Conservation (phyloP, 1,140 invertebrate genomes). For the Heliconius hewitsoni region DNA sequence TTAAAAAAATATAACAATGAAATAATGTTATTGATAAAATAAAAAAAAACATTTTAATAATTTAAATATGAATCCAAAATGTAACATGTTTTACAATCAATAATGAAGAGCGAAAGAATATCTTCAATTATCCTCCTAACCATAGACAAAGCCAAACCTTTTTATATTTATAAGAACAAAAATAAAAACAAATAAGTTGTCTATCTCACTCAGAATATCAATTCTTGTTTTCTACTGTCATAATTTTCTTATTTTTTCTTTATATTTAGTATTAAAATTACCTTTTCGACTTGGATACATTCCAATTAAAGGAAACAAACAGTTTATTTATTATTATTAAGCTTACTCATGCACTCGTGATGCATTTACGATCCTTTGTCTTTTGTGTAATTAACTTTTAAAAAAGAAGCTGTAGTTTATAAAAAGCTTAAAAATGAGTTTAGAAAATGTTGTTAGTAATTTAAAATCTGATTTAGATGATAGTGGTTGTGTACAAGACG, state of each 20-base stretch:
- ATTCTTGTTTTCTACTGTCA: conserved; percentile 35
- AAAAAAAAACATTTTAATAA: too few species aligned
- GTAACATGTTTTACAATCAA: neutral
- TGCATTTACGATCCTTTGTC: conserved; percentile 54
- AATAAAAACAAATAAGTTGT: conserved; percentile 19
- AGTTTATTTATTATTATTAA: conserved; percentile 33
- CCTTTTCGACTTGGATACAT: conserved; percentile 49
- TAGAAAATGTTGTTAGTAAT: conserved; percentile 47
- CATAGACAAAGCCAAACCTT: neutral
- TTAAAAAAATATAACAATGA: neutral
- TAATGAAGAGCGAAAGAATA: neutral
- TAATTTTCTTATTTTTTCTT: conserved; percentile 34
- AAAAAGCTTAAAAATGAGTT: conserved; percentile 50
- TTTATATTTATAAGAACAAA: neutral
- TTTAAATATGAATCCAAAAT: too few species aligned
- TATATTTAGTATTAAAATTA: conserved; percentile 32
- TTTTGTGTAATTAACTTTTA: conserved; percentile 30
- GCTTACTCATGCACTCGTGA: conserved; percentile 34
- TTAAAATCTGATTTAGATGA: conserved; percentile 56
- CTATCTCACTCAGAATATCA: conserved; percentile 23
- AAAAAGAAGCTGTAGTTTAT: neutral
- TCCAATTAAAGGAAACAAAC: conserved; percentile 50
- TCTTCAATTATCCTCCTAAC: neutral
- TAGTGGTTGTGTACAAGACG: conserved; percentile 65
- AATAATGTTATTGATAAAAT: too few species aligned